These are phyloP conservation scores for Sebastes matsubarae DNA, from an alignment of 2,797 vertebrate genomes.

Conservation along the genomic window DNA sequence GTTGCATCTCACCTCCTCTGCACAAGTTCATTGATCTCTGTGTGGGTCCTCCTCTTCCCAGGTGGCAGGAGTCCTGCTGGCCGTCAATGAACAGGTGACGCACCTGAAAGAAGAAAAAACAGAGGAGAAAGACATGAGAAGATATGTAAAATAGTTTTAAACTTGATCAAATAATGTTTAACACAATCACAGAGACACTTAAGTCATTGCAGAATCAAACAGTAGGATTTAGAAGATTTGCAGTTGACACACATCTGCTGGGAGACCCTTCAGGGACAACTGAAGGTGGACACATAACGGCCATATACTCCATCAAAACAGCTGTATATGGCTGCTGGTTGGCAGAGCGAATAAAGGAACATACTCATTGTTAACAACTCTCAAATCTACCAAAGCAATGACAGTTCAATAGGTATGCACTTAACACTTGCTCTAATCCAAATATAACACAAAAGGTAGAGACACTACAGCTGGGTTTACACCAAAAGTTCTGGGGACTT, in stretches of 20 bases:
- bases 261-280: background rate
- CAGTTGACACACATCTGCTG: background rate
- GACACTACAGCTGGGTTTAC: no score
- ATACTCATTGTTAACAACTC: background rate
- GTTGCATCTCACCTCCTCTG: conserved; percentile 82
- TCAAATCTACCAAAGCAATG: background rate
- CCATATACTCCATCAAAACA: background rate
- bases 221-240: background rate
- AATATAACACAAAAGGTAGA: background rate
- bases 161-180: background rate
- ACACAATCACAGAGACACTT: background rate
- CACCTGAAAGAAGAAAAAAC: conserved; percentile 78
- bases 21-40: conserved; percentile 85
- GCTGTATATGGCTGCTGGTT: background rate
- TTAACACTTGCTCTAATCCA: background rate
- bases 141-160: background rate
- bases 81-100: conserved; percentile 90
- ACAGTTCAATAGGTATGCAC: no score
- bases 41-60: conserved; percentile 80
- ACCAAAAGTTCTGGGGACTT: no score
- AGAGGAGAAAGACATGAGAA: background rate
- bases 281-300: background rate
- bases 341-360: background rate
- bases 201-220: background rate
- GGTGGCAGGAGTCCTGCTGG: conserved; percentile 75